Evolutionary conservation across 2,888 invertebrate species (phyloP).

Genomic region (Perizoma affinitatum): DNA sequence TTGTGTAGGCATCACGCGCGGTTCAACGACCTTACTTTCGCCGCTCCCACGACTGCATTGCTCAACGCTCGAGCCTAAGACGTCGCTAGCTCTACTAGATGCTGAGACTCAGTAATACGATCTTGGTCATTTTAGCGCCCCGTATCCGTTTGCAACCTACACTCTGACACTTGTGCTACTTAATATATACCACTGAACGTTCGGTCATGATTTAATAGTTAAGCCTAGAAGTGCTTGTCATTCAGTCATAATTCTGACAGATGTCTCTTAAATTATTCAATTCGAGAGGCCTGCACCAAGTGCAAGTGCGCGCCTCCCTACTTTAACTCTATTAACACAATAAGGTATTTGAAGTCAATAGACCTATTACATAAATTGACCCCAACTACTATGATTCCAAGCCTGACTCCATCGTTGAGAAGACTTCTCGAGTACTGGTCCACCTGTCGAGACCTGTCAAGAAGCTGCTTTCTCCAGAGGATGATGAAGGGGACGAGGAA

Average conservation of each 20-base stretch:
- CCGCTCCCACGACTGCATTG: conserved; percentile 77
- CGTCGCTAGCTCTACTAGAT: conserved; percentile 46
- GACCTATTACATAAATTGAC: conserved; percentile 30
- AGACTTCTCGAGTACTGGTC: conserved; percentile 78
- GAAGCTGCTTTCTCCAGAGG: conserved; percentile 76
- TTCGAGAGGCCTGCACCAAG: conserved; percentile 11
- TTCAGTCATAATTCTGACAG: neutral
- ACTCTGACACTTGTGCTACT: conserved; percentile 29
- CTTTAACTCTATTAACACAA: conserved; percentile 16
- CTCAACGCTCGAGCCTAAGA: conserved; percentile 65
- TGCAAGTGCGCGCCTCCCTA: conserved; percentile 5
- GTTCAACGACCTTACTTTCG: conserved; percentile 81
- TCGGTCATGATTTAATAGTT: conserved; percentile 7
- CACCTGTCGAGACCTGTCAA: conserved; percentile 71
- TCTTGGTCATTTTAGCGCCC: conserved; percentile 38
- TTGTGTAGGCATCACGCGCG: conserved; percentile 66
- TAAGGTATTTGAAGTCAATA: conserved; percentile 19
- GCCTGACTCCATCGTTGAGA: conserved; percentile 86
- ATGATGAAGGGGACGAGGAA: conserved; percentile 74
- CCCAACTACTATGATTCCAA: conserved; percentile 49
- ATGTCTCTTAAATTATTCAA: conserved; percentile 10
- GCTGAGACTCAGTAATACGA: conserved; percentile 27
- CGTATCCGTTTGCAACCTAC: conserved; percentile 30
- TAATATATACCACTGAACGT: conserved; percentile 4
- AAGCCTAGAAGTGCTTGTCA: neutral